phyloP scores from a whole-genome alignment of 2,113 vertebrate genomes.

The Chelonoidis abingdonii region DNA sequence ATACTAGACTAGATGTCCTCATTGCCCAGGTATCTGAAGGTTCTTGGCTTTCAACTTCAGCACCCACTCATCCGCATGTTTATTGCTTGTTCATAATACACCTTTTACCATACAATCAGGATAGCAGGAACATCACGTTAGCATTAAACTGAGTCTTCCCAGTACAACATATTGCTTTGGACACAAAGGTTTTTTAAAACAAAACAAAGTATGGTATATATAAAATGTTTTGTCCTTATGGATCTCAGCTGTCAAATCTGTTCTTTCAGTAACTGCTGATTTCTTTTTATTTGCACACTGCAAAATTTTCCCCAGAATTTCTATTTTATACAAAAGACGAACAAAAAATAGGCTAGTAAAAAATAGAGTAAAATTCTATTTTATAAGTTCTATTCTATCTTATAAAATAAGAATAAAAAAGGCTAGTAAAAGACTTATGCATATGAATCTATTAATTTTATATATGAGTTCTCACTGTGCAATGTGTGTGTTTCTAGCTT shows the following conservation, averaged over 20 bases:
- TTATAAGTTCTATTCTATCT: no score
- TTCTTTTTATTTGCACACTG: slow-evolving; percentile 22
- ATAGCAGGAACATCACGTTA: neutral
- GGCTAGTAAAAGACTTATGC: slow-evolving; percentile 20
- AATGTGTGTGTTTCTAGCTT: neutral
- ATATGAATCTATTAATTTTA: neutral
- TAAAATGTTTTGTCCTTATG: neutral
- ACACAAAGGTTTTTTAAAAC: neutral
- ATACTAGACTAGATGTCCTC: neutral
- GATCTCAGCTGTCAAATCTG: neutral
- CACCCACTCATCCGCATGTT: neutral
- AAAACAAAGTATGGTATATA: neutral
- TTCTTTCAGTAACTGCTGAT: neutral
- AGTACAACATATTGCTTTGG: neutral
- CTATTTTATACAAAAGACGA: slow-evolving; percentile 5
- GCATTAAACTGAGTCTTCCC: neutral
- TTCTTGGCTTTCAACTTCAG: neutral
- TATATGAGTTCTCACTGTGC: slow-evolving; percentile 19
- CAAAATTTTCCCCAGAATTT: slow-evolving; percentile 3
- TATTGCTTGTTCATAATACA: neutral
- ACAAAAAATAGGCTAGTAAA: slow-evolving; percentile 47
- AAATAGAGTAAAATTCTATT: no score
- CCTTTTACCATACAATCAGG: neutral
- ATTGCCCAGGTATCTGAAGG: neutral
- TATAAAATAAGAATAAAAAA: slow-evolving; percentile 45